These are phyloP conservation scores for Artemia sp. DNA, from an alignment of 2,888 invertebrate species.

Conservation along the genomic window DNA sequence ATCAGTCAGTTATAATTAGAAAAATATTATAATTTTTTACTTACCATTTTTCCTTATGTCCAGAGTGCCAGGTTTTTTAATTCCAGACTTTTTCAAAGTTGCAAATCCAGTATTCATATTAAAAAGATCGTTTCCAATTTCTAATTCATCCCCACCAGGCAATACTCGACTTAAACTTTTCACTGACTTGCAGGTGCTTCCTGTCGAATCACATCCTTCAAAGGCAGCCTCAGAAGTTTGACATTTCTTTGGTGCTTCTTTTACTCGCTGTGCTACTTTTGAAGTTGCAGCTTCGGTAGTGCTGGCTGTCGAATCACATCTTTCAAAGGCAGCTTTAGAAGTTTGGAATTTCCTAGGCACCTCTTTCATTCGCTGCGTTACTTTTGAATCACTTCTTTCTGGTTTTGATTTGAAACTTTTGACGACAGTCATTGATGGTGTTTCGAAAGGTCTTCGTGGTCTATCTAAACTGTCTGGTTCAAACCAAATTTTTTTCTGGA, in stretches of 20 bases:
- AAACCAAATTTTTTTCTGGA: conserved; percentile 13
- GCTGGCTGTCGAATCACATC: not conserved
- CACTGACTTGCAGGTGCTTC: conserved; percentile 21
- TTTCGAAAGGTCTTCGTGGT: not conserved
- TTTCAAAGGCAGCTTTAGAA: not conserved
- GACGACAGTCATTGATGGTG: not conserved
- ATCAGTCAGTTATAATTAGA: too few species aligned
- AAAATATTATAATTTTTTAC: too few species aligned
- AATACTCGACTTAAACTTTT: conserved; percentile 22
- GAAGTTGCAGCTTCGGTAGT: conserved; percentile 15
- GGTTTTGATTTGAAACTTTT: not conserved
- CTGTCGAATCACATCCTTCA: conserved; percentile 19
- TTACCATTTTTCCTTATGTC: too few species aligned
- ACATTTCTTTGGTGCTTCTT: not conserved
- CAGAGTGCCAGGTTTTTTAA: not conserved
- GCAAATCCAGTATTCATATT: conserved; percentile 25
- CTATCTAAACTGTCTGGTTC: conserved; percentile 22
- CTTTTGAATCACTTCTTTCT: not conserved
- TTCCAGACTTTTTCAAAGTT: conserved; percentile 18
- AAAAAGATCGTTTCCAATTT: conserved; percentile 24
- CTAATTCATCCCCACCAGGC: conserved; percentile 24
- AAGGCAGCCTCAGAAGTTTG: too few species aligned
- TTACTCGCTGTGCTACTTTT: not conserved
- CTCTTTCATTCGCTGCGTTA: not conserved
- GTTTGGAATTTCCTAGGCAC: not conserved